Evolutionary conservation across 2,888 invertebrate species (phyloP).

Genomic region (Pyralis farinalis): DNA sequence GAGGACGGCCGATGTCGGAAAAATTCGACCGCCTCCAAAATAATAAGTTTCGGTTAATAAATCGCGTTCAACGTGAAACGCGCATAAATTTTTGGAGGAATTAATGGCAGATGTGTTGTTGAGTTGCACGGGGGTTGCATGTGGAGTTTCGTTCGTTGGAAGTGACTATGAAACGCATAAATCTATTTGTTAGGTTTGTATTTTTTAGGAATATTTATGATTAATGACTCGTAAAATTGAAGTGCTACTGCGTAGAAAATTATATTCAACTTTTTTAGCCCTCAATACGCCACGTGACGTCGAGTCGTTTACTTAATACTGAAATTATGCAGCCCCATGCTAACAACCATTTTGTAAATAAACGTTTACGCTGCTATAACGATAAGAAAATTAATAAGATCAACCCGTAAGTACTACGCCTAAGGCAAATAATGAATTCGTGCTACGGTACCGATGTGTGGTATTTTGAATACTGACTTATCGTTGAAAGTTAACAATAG

Average conservation of each 20-base stretch:
- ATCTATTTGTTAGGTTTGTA: slow-evolving; percentile 56
- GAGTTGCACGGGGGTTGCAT: slow-evolving; percentile 48
- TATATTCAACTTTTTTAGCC: slow-evolving; percentile 45
- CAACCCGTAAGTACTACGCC: neutral
- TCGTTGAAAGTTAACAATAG: too few relatives aligned
- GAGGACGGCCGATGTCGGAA: slow-evolving; percentile 55
- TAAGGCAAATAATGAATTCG: too few relatives aligned
- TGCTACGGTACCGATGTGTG: too few relatives aligned
- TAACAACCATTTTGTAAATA: slow-evolving; percentile 7
- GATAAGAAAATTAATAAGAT: slow-evolving; percentile 8
- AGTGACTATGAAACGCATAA: slow-evolving; percentile 73
- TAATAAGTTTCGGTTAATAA: slow-evolving; percentile 76
- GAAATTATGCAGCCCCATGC: slow-evolving; percentile 7
- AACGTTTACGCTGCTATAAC: slow-evolving; percentile 1
- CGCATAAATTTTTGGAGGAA: slow-evolving; percentile 67
- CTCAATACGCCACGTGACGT: slow-evolving; percentile 7
- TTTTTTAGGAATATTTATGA: slow-evolving; percentile 67
- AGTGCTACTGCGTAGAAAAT: slow-evolving; percentile 50
- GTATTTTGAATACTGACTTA: too few relatives aligned
- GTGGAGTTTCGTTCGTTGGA: slow-evolving; percentile 39
- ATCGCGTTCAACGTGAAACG: slow-evolving; percentile 63
- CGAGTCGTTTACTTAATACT: slow-evolving; percentile 9
- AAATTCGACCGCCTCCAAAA: slow-evolving; percentile 66
- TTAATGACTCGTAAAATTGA: slow-evolving; percentile 73
- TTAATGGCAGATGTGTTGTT: slow-evolving; percentile 79